phyloP scores from a whole-genome alignment of 2,797 vertebrate species.

The Martes flavigula region DNA sequence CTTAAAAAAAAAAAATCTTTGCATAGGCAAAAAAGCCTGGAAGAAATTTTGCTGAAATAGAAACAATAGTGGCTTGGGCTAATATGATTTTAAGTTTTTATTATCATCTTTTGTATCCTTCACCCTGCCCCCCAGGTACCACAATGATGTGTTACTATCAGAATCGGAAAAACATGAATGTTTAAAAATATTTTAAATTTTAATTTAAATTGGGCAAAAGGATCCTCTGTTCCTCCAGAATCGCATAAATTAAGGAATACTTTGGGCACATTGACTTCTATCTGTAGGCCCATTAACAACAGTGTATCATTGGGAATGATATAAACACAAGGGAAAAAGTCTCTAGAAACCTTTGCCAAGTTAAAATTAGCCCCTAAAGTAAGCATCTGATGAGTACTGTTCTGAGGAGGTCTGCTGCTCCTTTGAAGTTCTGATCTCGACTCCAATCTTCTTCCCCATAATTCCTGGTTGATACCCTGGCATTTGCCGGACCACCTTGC shows the following conservation, averaged over 20 bases:
- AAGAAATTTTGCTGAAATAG: neutral
- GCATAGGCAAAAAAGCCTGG: neutral
- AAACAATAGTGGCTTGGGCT: neutral
- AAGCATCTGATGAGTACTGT: neutral
- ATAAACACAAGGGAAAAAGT: neutral
- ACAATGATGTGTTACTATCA: neutral
- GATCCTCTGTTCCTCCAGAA: neutral
- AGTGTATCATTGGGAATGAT: neutral
- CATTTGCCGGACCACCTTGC: neutral
- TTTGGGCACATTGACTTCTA: neutral
- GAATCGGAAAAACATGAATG: neutral
- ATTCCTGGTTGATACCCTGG: neutral
- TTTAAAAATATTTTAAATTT: conserved; percentile 1
- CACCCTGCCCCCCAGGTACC: neutral
- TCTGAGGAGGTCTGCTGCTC: neutral
- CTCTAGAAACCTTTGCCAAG: neutral
- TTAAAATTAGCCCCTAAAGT: neutral
- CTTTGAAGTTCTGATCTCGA: neutral
- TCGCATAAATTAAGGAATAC: neutral
- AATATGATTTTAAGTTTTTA: neutral
- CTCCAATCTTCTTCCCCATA: neutral
- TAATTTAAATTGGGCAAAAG: neutral
- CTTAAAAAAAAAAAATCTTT: too few relatives aligned
- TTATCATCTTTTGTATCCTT: neutral
- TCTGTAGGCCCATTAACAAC: neutral